Conservation (phyloP, 2,113 vertebrate genomes). For the Erpornis zantholeuca region DNA sequence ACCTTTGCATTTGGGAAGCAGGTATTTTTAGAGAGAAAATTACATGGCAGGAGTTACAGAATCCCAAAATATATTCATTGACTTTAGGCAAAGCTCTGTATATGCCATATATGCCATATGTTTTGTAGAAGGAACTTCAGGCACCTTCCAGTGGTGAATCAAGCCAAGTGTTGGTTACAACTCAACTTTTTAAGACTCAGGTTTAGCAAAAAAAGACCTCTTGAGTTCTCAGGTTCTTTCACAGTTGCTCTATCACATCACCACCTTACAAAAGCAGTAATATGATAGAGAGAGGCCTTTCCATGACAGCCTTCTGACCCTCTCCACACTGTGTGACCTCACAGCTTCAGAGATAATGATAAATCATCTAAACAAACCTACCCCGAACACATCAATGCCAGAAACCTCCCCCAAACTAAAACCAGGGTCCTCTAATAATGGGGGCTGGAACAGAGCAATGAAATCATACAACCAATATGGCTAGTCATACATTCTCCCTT, state of each 20-base stretch:
- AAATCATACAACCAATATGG: too few species aligned
- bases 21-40: not conserved
- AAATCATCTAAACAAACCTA: not conserved
- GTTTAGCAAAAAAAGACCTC: not conserved
- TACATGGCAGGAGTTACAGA: not conserved
- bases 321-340: not conserved
- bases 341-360: not conserved
- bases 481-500: too few species aligned
- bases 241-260: not conserved
- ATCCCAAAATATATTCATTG: not conserved
- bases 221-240: not conserved
- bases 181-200: not conserved
- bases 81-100: not conserved
- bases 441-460: too few species aligned
- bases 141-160: not conserved
- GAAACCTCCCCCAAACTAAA: accelerated
- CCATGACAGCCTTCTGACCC: not conserved
- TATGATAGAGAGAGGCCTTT: not conserved
- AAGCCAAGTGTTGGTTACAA: not conserved
- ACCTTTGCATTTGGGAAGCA: not conserved
- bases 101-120: not conserved
- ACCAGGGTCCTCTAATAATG: too few species aligned
- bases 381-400: not conserved
- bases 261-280: not conserved
- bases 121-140: not conserved